A percentile compares a stretch with the other conserved stretches of the same genome.
Conservation (phyloP, 2,113 vertebrate species). For the Brachyistius frenatus region DNA sequence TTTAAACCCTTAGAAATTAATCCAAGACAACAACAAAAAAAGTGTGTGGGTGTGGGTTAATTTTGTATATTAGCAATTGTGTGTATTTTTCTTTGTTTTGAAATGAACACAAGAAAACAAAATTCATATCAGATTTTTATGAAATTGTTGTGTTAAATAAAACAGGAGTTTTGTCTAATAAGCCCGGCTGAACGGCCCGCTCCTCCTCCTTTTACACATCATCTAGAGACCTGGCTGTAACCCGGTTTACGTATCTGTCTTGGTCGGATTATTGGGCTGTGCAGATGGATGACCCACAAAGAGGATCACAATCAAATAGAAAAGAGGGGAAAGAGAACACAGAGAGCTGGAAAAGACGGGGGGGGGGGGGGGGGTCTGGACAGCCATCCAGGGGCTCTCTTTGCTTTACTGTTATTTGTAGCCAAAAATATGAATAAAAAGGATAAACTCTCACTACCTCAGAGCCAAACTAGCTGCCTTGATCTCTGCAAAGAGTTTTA, state of each 20-base stretch:
- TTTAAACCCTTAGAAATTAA: slow-evolving; percentile 54
- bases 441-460: slow-evolving; percentile 22
- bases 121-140: slow-evolving; percentile 2
- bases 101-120: neutral
- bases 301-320: slow-evolving; percentile 42
- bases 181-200: neutral
- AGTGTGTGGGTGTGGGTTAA: slow-evolving; percentile 4
- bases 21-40: slow-evolving; percentile 51
- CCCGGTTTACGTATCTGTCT: neutral
- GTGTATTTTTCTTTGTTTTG: neutral
- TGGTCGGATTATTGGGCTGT: slow-evolving; percentile 40
- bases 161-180: slow-evolving; percentile 1
- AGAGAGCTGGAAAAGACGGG: slow-evolving; percentile 20
- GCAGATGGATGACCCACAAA: slow-evolving; percentile 50
- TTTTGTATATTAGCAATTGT: neutral
- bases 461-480: slow-evolving; percentile 4
- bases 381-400: neutral
- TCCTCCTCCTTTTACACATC: neutral
- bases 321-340: slow-evolving; percentile 4
- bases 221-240: slow-evolving; percentile 21
- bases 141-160: neutral
- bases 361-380: neutral
- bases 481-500: neutral
- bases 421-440: slow-evolving; percentile 52
- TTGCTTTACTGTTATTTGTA: neutral